Percentiles rank a stretch among this genome's conserved stretches.
Conservation (phyloP, 2,797 vertebrate species). For the Sebastes nivosus region DNA sequence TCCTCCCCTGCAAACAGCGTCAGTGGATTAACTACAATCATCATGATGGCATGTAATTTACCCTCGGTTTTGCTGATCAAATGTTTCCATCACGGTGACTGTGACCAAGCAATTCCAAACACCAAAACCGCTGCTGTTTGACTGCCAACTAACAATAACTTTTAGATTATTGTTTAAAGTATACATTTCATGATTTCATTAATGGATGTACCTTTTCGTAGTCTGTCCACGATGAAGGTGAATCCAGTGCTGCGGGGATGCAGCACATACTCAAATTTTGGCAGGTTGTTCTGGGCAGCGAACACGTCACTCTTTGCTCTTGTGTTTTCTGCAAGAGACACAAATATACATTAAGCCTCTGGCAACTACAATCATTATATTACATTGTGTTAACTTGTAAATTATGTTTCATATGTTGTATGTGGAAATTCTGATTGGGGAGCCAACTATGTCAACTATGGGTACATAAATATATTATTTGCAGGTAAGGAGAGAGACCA, state of each 20-base stretch:
- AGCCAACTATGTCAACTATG: background rate
- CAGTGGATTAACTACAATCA: conserved; percentile 46
- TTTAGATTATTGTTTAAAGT: background rate
- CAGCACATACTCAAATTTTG: conserved; percentile 91
- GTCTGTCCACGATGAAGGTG: conserved; percentile 92
- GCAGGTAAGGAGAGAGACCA: background rate
- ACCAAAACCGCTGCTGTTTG: background rate
- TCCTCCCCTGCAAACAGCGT: conserved; percentile 1
- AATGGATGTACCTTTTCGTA: conserved; percentile 86
- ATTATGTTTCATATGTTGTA: background rate
- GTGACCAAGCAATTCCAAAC: background rate
- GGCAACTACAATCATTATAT: background rate
- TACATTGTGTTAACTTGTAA: background rate
- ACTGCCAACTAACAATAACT: background rate
- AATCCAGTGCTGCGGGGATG: conserved; percentile 97
- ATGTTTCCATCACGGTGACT: conserved; percentile 16
- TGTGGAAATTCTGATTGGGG: background rate
- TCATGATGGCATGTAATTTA: conserved; percentile 20
- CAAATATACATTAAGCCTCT: background rate
- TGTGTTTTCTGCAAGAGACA: conserved; percentile 87
- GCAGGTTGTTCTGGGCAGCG: conserved; percentile 89
- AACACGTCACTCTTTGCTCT: conserved; percentile 89
- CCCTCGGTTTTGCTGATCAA: conserved; percentile 36
- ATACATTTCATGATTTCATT: background rate
- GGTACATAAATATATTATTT: background rate